Percentiles rank a stretch among this genome's conserved stretches.
Conservation (phyloP, 2,797 vertebrate species). For the Carduelis carduelis region DNA sequence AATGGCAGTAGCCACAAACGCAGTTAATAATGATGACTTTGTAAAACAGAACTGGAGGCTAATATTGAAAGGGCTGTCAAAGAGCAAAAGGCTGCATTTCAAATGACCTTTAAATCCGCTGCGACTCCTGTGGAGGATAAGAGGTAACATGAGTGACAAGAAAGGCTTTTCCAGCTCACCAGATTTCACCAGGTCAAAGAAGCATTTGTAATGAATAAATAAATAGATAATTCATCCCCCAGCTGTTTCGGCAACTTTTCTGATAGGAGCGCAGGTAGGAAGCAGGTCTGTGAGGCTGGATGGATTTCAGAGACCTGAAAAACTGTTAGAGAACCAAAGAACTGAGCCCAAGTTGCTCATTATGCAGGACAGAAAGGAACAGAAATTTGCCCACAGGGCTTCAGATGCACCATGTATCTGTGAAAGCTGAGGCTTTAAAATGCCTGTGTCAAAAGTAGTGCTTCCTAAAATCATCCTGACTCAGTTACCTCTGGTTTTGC, state of each 20-base stretch:
- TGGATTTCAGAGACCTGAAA: not conserved
- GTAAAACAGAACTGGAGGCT: constrained; percentile 69
- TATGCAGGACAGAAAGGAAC: not conserved
- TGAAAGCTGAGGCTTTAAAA: not conserved
- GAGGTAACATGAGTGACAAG: constrained; percentile 34
- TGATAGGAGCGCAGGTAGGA: not conserved
- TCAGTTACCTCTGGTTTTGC: not conserved
- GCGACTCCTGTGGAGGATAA: not conserved
- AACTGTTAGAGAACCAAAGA: not conserved
- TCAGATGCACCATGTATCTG: not conserved
- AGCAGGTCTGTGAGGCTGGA: not conserved
- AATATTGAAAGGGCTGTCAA: constrained; percentile 44
- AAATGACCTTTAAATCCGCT: constrained; percentile 62
- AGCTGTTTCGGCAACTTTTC: not conserved
- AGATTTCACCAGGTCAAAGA: constrained; percentile 2
- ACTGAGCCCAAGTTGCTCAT: not conserved
- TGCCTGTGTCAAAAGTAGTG: not conserved
- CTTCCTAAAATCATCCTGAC: not conserved
- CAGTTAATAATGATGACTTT: constrained; percentile 66
- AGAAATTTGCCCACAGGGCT: not conserved
- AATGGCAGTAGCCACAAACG: constrained; percentile 54
- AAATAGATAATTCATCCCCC: constrained; percentile 32
- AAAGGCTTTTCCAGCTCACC: constrained; percentile 22
- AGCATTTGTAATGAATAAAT: constrained; percentile 49
- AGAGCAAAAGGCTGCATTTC: constrained; percentile 57